Percentiles rank a stretch among this genome's conserved stretches.
Conservation (phyloP, 2,888 invertebrate species). For the Nomada hirtipes region DNA sequence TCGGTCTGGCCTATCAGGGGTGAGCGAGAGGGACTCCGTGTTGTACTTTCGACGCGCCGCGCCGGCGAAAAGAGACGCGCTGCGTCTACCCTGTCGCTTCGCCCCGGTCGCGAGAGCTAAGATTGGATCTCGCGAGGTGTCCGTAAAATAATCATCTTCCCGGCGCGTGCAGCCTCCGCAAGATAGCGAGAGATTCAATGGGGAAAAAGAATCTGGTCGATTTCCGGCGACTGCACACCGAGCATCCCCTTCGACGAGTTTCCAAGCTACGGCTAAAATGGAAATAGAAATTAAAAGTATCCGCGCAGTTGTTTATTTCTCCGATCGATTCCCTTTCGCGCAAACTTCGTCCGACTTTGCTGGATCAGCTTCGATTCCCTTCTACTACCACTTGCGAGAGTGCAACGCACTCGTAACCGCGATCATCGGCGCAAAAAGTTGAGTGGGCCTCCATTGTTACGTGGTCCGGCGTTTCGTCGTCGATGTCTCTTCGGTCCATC, state of each 20-base stretch:
- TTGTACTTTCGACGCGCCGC: too few species aligned
- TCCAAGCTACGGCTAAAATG: too few species aligned
- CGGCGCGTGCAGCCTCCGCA: constrained; percentile 29
- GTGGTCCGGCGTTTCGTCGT: constrained; percentile 48
- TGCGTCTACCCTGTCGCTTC: constrained; percentile 18
- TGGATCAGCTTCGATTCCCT: constrained; percentile 15
- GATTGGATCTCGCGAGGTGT: constrained; percentile 46
- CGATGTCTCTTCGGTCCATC: constrained; percentile 60
- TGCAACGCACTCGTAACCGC: constrained; percentile 25
- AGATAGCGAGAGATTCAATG: constrained; percentile 5
- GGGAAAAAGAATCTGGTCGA: neutral
- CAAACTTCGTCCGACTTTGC: neutral
- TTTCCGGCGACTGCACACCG: neutral
- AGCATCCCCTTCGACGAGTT: too few species aligned
- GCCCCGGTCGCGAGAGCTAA: constrained; percentile 47
- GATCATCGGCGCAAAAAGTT: constrained; percentile 50
- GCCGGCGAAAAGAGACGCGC: constrained; percentile 15
- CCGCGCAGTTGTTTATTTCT: neutral
- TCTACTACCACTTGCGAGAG: constrained; percentile 7
- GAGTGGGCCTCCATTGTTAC: constrained; percentile 60
- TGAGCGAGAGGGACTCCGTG: neutral
- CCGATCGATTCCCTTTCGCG: neutral
- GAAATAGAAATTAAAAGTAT: neutral
- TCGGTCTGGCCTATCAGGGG: constrained; percentile 46
- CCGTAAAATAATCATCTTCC: constrained; percentile 48